phyloP scores from a whole-genome alignment of 2,888 invertebrate species.

The Lypha dubia region DNA sequence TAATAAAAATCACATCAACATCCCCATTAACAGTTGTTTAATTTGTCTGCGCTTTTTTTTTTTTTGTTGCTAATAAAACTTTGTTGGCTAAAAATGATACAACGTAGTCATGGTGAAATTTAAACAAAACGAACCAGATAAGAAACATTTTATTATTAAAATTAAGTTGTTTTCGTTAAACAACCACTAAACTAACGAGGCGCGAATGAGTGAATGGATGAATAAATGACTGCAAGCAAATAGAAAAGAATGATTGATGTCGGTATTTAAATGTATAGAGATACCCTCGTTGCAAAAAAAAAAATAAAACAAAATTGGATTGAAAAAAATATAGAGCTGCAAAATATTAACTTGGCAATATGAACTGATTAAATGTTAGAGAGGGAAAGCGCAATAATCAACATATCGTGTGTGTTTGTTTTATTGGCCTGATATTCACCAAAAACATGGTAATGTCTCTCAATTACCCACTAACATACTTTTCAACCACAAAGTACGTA shows the following conservation, averaged over 20 bases:
- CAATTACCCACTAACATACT: too few species aligned
- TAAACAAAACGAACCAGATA: conserved; percentile 38
- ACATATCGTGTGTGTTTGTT: neutral
- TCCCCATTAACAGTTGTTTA: conserved; percentile 64
- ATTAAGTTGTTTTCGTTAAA: conserved; percentile 49
- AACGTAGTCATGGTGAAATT: neutral
- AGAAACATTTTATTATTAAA: conserved; percentile 38
- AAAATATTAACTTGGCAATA: neutral
- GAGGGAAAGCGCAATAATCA: too few species aligned
- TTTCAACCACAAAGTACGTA: too few species aligned
- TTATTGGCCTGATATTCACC: neutral
- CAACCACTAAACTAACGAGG: conserved; percentile 13
- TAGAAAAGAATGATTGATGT: conserved; percentile 46
- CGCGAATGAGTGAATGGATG: too few species aligned
- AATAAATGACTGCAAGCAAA: neutral
- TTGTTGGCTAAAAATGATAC: neutral
- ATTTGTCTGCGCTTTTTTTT: conserved; percentile 18
- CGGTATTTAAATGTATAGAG: conserved; percentile 41
- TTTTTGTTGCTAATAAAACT: neutral
- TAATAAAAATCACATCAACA: conserved; percentile 71
- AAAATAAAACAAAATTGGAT: too few species aligned
- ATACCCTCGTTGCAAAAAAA: neutral
- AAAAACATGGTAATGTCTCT: too few species aligned
- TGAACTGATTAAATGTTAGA: neutral
- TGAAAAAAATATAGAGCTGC: too few species aligned